phyloP scores from a whole-genome alignment of 2,113 vertebrate species.

The Xerus inauris region DNA sequence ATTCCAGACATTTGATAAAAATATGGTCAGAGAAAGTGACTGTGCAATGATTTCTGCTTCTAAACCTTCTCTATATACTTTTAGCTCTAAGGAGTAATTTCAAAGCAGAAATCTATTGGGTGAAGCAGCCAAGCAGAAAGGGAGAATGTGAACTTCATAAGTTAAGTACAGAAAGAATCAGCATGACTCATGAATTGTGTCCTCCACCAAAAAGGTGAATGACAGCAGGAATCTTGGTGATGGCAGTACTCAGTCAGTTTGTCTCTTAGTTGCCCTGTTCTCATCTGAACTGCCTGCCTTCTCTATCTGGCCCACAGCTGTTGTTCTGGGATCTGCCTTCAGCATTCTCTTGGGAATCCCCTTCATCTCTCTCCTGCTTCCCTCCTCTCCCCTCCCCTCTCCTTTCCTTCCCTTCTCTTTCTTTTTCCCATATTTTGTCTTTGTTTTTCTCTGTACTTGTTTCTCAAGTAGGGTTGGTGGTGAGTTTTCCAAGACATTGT shows the following conservation, averaged over 20 bases:
- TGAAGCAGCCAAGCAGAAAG: not conserved
- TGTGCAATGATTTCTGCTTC: not conserved
- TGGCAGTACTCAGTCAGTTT: rapidly evolving
- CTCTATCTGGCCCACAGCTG: not conserved
- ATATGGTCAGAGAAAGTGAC: not conserved
- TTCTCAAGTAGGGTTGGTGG: not conserved
- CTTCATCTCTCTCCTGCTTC: not conserved
- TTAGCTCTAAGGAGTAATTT: not conserved
- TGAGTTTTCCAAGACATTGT: not conserved
- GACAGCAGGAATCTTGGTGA: not conserved
- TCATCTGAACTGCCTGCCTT: not conserved
- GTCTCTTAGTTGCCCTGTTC: not conserved
- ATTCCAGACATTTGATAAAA: not conserved
- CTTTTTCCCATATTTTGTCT: not conserved
- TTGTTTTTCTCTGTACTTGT: not conserved
- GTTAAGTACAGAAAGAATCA: not conserved
- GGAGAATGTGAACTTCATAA: not conserved
- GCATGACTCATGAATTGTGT: not conserved
- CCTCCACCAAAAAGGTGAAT: not conserved
- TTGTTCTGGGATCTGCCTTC: not conserved
- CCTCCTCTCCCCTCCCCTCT: not conserved
- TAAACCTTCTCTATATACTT: not conserved
- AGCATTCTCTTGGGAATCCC: not conserved
- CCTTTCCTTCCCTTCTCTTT: too few relatives aligned
- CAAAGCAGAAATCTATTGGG: not conserved